Base-by-base conservation (phyloP, 2,113 vertebrate genomes). In the Sardina pilchardus region DNA sequence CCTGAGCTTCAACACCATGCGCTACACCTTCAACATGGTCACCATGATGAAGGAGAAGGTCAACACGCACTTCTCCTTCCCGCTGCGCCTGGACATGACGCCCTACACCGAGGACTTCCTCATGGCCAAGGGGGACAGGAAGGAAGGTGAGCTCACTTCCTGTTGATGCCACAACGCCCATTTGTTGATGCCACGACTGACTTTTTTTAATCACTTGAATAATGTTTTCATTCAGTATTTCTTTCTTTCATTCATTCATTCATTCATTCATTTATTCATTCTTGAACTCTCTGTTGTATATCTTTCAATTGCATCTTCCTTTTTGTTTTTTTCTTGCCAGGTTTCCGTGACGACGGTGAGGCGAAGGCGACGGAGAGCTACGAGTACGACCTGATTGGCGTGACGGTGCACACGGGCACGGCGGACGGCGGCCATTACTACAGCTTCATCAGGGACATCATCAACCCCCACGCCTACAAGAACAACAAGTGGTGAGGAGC, bases 41-140 rank as follows among this genome's bases (percentile, higher is more conserved):
- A 99, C 98, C 24, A 99, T 99, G 98, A 99, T 99, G 98, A 99
- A 99, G 94, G 98, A 99, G 88, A 99, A 99, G 90, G 98, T 99
- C 91, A 99, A 99, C 90, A 99, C 98, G 0, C 98, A 99, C 92
- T 99, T 99, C 93, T 99, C 98, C 39, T 99, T 99, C 90, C 98
- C 98, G 0, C 94, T 99, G 90, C 96, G 98, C 53, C 95, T 99
- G 87, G 97, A 99, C 94, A 99, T 99, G 98, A 99, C 98, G 17
- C 97, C 98, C 1, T 99, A 99, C 93, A 99, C 98, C 0, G 98
- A 99, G 94, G 97, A 99, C 93, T 99, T 98, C 94, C 97, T 99
- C 34, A 99, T 99, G 98, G 97, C 97, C 78, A 99, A 99, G 90
- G 97, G 94, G 6, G 98, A 99, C 87, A 95, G 96, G 85, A 99